Evolutionary conservation across 64 coral and sea anemone species (phyloP).

Genomic region (Montipora capricornis): DNA sequence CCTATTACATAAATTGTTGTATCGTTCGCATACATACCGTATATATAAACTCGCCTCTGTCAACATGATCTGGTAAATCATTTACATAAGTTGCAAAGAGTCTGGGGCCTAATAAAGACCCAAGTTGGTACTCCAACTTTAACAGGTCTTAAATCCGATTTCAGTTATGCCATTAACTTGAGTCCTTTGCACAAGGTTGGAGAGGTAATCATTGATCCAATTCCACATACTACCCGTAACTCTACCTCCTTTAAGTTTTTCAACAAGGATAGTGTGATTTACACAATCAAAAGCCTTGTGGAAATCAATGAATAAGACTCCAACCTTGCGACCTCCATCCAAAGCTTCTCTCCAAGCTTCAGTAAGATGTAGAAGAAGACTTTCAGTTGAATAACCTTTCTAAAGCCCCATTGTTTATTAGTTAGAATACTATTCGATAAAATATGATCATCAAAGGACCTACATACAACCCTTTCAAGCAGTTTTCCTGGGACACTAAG

Average conservation of each 20-base stretch:
- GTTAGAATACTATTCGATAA: neutral
- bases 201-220: too few species aligned
- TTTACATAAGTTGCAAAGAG: constrained; percentile 1
- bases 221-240: too few species aligned
- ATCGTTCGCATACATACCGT: constrained; percentile 22
- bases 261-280: too few species aligned
- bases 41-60: neutral
- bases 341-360: neutral
- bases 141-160: neutral
- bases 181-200: too few species aligned
- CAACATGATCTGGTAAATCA: constrained; percentile 8
- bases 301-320: neutral
- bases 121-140: neutral
- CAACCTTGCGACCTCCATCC: too few species aligned
- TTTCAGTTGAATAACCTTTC: constrained; percentile 17
- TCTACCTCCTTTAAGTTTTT: too few species aligned
- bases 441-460: too few species aligned
- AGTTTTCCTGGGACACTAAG: too few species aligned
- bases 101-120: neutral
- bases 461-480: too few species aligned
- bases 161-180: too few species aligned
- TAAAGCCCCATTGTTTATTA: neutral
- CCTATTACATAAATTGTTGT: constrained; percentile 21
- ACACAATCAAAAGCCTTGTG: too few species aligned
- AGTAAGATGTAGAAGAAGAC: constrained; percentile 20